Evolutionary conservation across 1,140 invertebrate genomes (phyloP).

Genomic region (Zaprionus africanus): DNA sequence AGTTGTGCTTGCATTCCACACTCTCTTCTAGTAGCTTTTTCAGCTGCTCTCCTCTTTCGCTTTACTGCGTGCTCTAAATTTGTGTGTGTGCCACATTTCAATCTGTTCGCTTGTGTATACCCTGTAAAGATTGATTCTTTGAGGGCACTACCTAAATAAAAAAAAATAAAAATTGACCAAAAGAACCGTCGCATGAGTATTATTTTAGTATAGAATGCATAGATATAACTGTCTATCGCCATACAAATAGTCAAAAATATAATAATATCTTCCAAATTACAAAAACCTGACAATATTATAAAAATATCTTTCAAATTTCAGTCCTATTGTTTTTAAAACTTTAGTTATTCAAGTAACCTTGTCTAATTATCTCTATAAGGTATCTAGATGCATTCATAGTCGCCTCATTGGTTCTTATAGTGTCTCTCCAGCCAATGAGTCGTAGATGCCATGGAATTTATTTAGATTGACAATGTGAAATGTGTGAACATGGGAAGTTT

Average conservation of each 20-base stretch:
- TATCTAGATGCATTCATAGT: neutral
- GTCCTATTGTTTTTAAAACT: too few species aligned
- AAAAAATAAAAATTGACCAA: too few species aligned
- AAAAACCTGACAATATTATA: too few species aligned
- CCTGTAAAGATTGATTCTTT: neutral
- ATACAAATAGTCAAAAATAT: too few species aligned
- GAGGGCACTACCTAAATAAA: too few species aligned
- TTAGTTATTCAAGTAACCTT: too few species aligned
- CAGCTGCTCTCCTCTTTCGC: neutral
- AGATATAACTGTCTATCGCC: too few species aligned
- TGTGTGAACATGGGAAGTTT: constrained; percentile 41
- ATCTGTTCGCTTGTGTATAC: constrained; percentile 10
- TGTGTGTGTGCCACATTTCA: constrained; percentile 34
- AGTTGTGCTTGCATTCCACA: constrained; percentile 39
- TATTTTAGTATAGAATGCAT: too few species aligned
- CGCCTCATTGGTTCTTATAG: neutral
- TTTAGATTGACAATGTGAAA: constrained; percentile 31
- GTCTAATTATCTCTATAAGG: neutral
- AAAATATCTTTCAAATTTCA: too few species aligned
- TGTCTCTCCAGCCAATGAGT: neutral
- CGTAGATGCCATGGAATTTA: constrained; percentile 26
- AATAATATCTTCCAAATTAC: too few species aligned
- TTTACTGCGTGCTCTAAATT: constrained; percentile 34
- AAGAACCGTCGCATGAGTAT: too few species aligned
- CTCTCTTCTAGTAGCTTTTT: constrained; percentile 26